Conservation (phyloP, 2,113 vertebrate species). For the Microcebus jonahi region DNA sequence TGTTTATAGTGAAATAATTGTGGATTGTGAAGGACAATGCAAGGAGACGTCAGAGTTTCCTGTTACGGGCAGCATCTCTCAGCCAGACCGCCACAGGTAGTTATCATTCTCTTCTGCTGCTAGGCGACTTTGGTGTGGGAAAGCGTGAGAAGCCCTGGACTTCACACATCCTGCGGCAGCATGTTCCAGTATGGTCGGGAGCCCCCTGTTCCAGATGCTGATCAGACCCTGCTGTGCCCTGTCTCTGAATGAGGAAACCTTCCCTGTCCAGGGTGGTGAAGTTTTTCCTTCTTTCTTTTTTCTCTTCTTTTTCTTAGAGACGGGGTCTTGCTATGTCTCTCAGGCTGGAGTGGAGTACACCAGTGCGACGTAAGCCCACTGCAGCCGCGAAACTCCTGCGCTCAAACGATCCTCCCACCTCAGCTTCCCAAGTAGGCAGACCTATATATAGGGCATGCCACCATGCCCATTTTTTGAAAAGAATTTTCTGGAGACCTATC, state of each 20-base stretch:
- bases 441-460: too few relatives aligned
- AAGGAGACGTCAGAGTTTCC: not conserved
- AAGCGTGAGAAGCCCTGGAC: not conserved
- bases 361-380: too few relatives aligned
- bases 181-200: too few relatives aligned
- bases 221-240: too few relatives aligned
- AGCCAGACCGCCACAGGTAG: not conserved
- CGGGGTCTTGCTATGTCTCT: too few relatives aligned
- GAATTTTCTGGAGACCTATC: too few relatives aligned
- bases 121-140: not conserved
- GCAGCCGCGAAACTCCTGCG: too few relatives aligned
- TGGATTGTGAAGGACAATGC: not conserved
- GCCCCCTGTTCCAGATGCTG: not conserved
- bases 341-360: too few relatives aligned
- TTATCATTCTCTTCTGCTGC: not conserved
- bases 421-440: too few relatives aligned
- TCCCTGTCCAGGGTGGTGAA: not conserved
- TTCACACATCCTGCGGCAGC: accelerated
- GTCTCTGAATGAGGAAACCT: not conserved
- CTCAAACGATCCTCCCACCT: too few relatives aligned
- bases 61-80: not conserved
- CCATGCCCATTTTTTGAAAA: too few relatives aligned
- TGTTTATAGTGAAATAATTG: not conserved
- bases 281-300: not conserved
- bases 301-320: too few relatives aligned